Evolutionary conservation across 2,113 vertebrate species (phyloP).

Genomic region (Dascyllus trimaculatus): DNA sequence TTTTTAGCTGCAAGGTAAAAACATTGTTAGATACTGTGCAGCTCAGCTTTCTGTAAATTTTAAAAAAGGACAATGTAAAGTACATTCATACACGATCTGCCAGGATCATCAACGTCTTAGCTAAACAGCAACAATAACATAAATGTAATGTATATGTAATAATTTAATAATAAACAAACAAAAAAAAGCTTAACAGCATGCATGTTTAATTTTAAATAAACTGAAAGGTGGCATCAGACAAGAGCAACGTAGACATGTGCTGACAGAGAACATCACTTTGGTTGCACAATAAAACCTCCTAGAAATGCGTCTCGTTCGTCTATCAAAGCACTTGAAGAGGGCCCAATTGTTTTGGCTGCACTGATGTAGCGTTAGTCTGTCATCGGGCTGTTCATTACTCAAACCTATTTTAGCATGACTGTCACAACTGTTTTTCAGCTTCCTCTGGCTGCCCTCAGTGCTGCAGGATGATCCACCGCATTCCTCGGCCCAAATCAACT

Average conservation of each 20-base stretch:
- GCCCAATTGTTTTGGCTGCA: constrained; percentile 47
- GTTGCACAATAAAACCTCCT: background rate
- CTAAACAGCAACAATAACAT: too few species aligned
- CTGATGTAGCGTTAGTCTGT: constrained; percentile 70
- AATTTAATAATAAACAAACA: background rate
- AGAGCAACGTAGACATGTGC: background rate
- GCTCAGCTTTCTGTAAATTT: too few species aligned
- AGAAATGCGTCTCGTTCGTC: constrained; percentile 34
- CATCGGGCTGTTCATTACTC: constrained; percentile 71
- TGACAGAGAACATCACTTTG: constrained; percentile 5
- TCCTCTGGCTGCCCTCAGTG: constrained; percentile 58
- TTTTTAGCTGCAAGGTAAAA: too few species aligned
- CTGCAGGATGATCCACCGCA: constrained; percentile 62
- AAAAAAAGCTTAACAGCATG: background rate
- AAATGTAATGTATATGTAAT: background rate
- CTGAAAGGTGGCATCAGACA: background rate
- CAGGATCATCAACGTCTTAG: too few species aligned
- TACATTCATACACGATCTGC: too few species aligned
- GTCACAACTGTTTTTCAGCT: constrained; percentile 75
- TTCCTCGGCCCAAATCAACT: constrained; percentile 68
- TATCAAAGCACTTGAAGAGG: constrained; percentile 30
- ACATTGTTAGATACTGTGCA: too few species aligned
- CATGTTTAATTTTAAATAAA: background rate
- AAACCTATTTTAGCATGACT: constrained; percentile 67
- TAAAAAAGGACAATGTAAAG: too few species aligned